A percentile compares a stretch with the other conserved stretches of the same genome.
Conservation (phyloP, 2,113 vertebrate species). For the Myocastor coypus region DNA sequence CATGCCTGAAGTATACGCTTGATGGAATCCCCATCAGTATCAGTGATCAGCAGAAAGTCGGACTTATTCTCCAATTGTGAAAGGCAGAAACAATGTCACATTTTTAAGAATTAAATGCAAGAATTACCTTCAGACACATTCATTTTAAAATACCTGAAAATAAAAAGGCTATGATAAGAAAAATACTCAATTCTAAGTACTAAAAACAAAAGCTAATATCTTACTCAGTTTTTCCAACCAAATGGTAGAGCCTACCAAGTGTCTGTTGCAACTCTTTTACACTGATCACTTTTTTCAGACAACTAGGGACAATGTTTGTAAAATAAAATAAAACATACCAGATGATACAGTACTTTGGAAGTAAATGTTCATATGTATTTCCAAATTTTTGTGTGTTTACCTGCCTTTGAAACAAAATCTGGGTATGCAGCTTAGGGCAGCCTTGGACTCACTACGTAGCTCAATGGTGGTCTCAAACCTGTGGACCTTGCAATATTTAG, state of each 20-base stretch:
- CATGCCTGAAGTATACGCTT: neutral
- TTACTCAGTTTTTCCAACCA: neutral
- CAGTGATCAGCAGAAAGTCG: neutral
- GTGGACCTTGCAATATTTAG: neutral
- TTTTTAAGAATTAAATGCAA: neutral
- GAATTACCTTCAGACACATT: neutral
- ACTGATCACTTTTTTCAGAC: neutral
- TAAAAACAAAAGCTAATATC: neutral
- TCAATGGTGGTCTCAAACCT: neutral
- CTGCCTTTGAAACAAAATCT: neutral
- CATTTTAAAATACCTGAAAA: neutral
- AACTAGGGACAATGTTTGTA: neutral
- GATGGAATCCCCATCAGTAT: accelerated
- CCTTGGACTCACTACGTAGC: neutral
- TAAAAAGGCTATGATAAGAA: neutral
- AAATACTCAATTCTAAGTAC: neutral
- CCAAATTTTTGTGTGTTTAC: neutral
- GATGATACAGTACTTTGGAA: neutral
- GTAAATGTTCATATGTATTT: accelerated
- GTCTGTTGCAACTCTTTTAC: neutral
- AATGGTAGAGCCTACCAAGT: neutral
- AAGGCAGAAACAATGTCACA: neutral
- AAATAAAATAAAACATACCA: neutral
- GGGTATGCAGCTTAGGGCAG: neutral
- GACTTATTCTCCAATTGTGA: neutral